Conservation (phyloP, 2,113 vertebrate species). For the Dicaeum eximium region DNA sequence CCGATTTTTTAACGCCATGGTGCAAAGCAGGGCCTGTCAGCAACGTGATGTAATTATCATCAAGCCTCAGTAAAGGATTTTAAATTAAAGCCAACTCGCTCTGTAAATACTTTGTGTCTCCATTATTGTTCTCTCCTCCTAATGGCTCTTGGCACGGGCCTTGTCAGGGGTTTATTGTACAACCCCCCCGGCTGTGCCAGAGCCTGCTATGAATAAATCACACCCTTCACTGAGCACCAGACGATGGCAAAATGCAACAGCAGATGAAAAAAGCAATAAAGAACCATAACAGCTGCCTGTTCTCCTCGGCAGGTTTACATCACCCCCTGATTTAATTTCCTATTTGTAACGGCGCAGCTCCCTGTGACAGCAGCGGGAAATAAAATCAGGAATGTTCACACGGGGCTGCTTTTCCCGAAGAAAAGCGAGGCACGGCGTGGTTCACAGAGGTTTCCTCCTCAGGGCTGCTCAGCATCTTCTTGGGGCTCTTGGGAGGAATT, state of each 20-base stretch:
- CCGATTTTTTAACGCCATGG: not conserved
- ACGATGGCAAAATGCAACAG: conserved; percentile 36
- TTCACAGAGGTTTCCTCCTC: not conserved
- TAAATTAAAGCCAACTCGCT: conserved; percentile 44
- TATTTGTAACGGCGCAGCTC: not conserved
- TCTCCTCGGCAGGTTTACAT: conserved; percentile 53
- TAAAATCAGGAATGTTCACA: conserved; percentile 27
- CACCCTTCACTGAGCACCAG: conserved; percentile 43
- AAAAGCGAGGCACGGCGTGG: conserved; percentile 1
- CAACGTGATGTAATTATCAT: conserved; percentile 8
- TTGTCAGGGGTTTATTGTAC: conserved; percentile 45
- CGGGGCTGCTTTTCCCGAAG: not conserved
- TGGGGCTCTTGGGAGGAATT: not conserved
- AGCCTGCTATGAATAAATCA: conserved; percentile 69
- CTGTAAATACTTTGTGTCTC: conserved; percentile 44
- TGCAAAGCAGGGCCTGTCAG: not conserved
- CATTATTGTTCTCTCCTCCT: conserved; percentile 33
- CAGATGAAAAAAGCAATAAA: conserved; percentile 46
- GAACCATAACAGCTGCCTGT: conserved; percentile 41
- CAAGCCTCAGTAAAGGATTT: not conserved
- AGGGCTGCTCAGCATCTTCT: not conserved
- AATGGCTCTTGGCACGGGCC: conserved; percentile 55
- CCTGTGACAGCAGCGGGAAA: not conserved
- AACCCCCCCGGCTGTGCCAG: conserved; percentile 22
- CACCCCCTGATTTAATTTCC: conserved; percentile 63